Conservation (phyloP, 2,797 vertebrate genomes). For the Carapus acus region DNA sequence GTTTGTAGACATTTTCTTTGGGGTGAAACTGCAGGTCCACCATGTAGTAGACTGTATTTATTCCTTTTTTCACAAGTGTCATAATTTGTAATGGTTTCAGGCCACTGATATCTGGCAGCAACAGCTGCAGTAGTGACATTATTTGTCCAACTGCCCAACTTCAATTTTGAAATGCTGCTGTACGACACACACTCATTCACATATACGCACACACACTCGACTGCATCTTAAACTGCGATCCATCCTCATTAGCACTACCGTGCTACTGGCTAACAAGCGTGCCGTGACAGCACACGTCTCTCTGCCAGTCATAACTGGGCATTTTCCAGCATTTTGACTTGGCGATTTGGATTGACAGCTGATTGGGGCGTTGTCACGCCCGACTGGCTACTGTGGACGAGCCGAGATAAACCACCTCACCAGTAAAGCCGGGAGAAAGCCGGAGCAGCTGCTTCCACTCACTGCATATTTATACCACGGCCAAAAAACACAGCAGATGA, state of each 20-base stretch:
- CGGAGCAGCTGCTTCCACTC: slow-evolving; percentile 12
- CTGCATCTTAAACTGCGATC: background rate
- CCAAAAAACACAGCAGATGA: background rate
- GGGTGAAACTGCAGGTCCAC: too few species aligned
- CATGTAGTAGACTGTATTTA: too few species aligned
- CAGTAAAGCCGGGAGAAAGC: slow-evolving; percentile 8
- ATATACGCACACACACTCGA: too few species aligned
- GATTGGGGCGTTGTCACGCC: background rate
- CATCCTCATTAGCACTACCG: background rate
- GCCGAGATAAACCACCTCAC: background rate
- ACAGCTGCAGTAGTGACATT: too few species aligned
- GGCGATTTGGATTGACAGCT: slow-evolving; percentile 9
- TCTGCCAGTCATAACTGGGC: slow-evolving; percentile 3
- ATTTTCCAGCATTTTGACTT: slow-evolving; percentile 14
- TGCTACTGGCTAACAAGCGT: background rate
- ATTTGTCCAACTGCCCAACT: too few species aligned
- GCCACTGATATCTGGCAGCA: too few species aligned
- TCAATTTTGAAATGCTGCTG: too few species aligned
- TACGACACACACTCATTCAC: too few species aligned
- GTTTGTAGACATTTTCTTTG: too few species aligned
- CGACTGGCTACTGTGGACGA: slow-evolving; percentile 10
- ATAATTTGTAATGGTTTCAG: too few species aligned
- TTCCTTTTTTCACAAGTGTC: too few species aligned
- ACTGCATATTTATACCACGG: slow-evolving; percentile 4
- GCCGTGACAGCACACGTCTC: background rate